Conservation (phyloP, 2,113 vertebrate species). For the Triplophysa tibetana region DNA sequence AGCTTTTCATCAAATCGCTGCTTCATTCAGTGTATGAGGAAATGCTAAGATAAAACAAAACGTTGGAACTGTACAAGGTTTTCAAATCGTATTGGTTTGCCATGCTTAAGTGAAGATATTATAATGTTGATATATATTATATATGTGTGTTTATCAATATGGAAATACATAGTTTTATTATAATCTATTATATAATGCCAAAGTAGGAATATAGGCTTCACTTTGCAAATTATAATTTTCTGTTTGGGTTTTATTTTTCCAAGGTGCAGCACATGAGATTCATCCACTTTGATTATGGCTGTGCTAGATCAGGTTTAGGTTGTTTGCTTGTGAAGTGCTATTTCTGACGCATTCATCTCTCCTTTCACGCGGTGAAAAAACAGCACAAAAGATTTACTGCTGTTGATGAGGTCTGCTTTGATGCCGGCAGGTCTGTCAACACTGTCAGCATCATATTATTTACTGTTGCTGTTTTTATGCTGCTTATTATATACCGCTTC, state of each 20-base stretch:
- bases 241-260: background rate
- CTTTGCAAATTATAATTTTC: no score
- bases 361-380: background rate
- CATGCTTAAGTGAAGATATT: no score
- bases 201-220: background rate
- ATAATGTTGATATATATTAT: no score
- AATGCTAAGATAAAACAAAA: no score
- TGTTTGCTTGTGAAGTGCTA: constrained; percentile 35
- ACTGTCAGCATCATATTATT: constrained; percentile 24
- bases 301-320: background rate
- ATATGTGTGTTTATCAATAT: no score
- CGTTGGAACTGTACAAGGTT: no score
- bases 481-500: constrained; percentile 14
- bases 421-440: constrained; percentile 37
- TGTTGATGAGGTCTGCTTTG: constrained; percentile 18
- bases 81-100: no score
- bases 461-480: constrained; percentile 9
- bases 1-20: background rate
- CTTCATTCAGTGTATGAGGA: no score
- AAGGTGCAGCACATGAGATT: background rate
- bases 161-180: no score
- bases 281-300: background rate
- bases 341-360: background rate
- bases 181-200: no score
- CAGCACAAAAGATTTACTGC: constrained; percentile 13